Evolutionary conservation across 2,113 vertebrate genomes (phyloP).

Genomic region (Tautogolabrus adspersus): DNA sequence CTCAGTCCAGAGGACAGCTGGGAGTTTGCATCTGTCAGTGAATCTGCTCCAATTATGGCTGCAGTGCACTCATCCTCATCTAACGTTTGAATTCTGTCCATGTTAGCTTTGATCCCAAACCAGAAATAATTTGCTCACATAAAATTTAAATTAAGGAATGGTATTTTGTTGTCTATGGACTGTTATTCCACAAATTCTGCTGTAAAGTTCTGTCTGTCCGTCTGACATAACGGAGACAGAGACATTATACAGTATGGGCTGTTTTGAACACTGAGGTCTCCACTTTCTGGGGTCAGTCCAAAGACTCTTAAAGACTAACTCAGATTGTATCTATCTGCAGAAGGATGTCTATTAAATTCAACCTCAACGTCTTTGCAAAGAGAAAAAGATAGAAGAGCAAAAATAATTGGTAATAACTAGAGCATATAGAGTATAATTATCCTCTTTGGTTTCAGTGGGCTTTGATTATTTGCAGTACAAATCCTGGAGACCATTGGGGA

Average conservation of each 20-base stretch:
- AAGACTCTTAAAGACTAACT: no score
- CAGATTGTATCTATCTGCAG: no score
- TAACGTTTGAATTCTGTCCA: constrained; percentile 6
- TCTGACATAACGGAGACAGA: background rate
- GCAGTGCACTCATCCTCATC: constrained; percentile 27
- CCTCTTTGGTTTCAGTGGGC: no score
- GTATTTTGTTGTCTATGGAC: background rate
- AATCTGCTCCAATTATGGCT: constrained; percentile 42
- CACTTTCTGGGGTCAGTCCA: no score
- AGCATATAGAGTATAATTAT: no score
- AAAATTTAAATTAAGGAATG: background rate
- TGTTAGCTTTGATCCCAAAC: constrained; percentile 1
- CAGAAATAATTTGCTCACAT: background rate
- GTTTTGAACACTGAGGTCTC: background rate
- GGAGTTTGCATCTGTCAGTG: constrained; percentile 51
- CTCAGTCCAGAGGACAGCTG: constrained; percentile 45
- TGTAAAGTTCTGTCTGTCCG: background rate
- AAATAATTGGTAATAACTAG: no score
- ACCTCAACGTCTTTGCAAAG: no score
- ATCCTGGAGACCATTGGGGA: no score
- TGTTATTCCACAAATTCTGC: background rate
- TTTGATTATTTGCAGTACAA: no score
- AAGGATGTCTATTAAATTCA: no score
- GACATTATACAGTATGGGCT: no score
- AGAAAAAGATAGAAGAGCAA: no score